A percentile compares a stretch with the other conserved stretches of the same genome.
phyloP scores from a whole-genome alignment of 2,888 invertebrate genomes.

The Eretmocerus hayati region DNA sequence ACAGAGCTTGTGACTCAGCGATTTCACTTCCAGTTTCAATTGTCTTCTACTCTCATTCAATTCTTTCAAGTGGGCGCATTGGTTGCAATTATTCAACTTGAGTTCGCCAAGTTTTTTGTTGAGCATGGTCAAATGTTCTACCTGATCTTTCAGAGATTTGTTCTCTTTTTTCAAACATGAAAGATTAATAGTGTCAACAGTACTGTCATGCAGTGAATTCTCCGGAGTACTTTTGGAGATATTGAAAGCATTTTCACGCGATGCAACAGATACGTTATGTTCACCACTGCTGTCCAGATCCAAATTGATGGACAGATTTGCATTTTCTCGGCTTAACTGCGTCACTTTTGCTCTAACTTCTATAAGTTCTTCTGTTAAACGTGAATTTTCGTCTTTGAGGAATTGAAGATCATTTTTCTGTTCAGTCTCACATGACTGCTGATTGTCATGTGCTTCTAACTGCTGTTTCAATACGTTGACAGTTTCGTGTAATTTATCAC shows the following conservation, averaged over 20 bases:
- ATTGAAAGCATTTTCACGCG: background rate
- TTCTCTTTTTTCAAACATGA: slow-evolving; percentile 21
- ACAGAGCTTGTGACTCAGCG: slow-evolving; percentile 28
- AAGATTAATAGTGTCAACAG: slow-evolving; percentile 1
- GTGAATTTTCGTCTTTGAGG: slow-evolving; percentile 23
- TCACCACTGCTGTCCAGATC: slow-evolving; percentile 7
- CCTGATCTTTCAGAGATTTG: slow-evolving; percentile 25
- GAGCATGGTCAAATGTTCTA: slow-evolving; percentile 26
- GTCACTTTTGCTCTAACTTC: slow-evolving; percentile 26
- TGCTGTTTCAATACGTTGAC: slow-evolving; percentile 26
- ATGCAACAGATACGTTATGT: slow-evolving; percentile 1
- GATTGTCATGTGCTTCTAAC: slow-evolving; percentile 16
- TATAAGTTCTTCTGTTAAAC: slow-evolving; percentile 25
- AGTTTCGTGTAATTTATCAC: slow-evolving; percentile 29
- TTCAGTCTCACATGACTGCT: background rate
- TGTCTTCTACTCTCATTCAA: slow-evolving; percentile 30
- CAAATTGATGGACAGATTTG: slow-evolving; percentile 24
- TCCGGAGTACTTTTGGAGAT: background rate
- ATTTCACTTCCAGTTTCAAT: slow-evolving; percentile 32
- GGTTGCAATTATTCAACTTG: slow-evolving; percentile 31
- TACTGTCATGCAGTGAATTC: slow-evolving; percentile 12
- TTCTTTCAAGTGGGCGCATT: slow-evolving; percentile 32
- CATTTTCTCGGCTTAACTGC: slow-evolving; percentile 27
- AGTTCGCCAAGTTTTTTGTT: slow-evolving; percentile 34
- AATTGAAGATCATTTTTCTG: slow-evolving; percentile 9